Evolutionary conservation across 2,113 vertebrate species (phyloP).

Genomic region (Leptosomus discolor): DNA sequence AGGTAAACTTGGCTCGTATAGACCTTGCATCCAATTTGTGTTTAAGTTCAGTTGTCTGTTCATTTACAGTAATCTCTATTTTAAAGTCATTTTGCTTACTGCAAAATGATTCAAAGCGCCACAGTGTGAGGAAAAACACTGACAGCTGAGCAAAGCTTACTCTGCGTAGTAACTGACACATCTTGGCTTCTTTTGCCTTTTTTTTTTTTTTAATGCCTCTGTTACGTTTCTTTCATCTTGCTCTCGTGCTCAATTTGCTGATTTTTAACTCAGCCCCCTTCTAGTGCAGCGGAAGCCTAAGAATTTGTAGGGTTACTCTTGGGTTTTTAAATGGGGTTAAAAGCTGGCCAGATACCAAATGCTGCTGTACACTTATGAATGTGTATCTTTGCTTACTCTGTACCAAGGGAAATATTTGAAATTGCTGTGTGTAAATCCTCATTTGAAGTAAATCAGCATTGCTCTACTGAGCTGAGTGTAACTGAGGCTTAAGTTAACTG

Average conservation of each 20-base stretch:
- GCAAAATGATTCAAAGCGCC: not conserved
- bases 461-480: not conserved
- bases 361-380: not conserved
- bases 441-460: conserved; percentile 2
- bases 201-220: not conserved
- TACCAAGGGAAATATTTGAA: conserved; percentile 1
- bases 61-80: not conserved
- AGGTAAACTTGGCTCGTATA: not conserved
- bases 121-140: not conserved
- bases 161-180: not conserved
- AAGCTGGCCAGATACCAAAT: not conserved
- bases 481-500: not conserved
- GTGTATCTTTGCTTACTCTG: not conserved
- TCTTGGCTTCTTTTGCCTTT: not conserved
- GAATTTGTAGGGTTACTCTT: not conserved
- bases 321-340: not conserved
- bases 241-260: not conserved
- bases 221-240: not conserved
- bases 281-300: not conserved
- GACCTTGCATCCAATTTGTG: not conserved
- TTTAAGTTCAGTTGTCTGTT: not conserved
- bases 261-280: not conserved
- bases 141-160: not conserved
- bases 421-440: not conserved
- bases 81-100: not conserved